phyloP scores from a whole-genome alignment of 2,113 vertebrate genomes.

The Neomonachus schauinslandi region DNA sequence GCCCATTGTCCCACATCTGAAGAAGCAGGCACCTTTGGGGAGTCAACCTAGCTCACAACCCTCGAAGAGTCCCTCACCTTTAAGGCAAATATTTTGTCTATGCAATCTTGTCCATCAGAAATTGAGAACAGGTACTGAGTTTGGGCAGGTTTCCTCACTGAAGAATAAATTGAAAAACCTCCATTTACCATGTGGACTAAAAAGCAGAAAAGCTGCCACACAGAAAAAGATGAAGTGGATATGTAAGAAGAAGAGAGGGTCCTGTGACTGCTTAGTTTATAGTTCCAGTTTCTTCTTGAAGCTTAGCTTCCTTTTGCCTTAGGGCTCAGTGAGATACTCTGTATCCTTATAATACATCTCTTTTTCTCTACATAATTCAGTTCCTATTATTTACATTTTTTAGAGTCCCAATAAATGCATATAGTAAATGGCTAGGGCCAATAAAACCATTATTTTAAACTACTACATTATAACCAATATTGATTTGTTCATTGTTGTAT shows the following conservation, averaged over 20 bases:
- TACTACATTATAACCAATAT: background rate
- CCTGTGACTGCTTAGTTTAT: background rate
- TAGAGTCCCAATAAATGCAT: background rate
- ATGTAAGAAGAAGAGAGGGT: background rate
- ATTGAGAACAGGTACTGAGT: background rate
- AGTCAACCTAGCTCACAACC: background rate
- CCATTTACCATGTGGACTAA: background rate
- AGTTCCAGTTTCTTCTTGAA: background rate
- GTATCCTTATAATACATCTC: background rate
- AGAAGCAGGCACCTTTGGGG: background rate
- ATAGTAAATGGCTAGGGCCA: background rate
- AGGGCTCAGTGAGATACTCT: background rate
- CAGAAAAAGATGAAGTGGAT: background rate
- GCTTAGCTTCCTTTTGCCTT: background rate
- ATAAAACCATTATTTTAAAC: background rate
- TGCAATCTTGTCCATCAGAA: background rate
- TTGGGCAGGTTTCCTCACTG: background rate
- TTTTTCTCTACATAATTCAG: background rate
- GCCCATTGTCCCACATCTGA: background rate
- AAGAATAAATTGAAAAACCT: background rate
- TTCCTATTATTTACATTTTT: constrained; percentile 13
- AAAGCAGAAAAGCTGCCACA: background rate
- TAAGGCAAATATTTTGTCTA: background rate
- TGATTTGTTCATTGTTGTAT: background rate
- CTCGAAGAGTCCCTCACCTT: background rate